Conservation (phyloP, 2,888 invertebrate genomes). For the Sthenelais limicola region DNA sequence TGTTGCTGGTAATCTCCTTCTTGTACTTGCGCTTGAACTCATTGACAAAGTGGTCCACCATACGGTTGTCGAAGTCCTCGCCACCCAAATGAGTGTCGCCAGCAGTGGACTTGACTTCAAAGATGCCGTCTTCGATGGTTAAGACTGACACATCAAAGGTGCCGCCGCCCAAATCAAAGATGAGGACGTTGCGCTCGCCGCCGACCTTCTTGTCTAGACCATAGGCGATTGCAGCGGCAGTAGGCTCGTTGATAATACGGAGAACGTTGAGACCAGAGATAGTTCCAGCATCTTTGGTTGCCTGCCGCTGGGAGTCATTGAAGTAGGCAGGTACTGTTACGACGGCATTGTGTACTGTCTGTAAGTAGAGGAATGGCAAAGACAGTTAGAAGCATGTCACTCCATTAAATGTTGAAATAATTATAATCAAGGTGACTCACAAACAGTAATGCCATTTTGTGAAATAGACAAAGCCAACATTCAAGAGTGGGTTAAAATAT, state of each 20-base stretch:
- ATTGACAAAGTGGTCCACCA: constrained; percentile 71
- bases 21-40: constrained; percentile 73
- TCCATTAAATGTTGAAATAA: too few relatives aligned
- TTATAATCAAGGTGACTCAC: too few relatives aligned
- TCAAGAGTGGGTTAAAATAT: too few relatives aligned
- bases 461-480: too few relatives aligned
- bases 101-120: constrained; percentile 95
- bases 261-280: constrained; percentile 89
- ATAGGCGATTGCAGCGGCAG: constrained; percentile 76
- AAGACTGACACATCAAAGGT: constrained; percentile 96
- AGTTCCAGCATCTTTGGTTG: constrained; percentile 91
- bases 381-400: too few relatives aligned
- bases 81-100: constrained; percentile 96
- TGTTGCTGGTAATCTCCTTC: constrained; percentile 78
- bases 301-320: too few relatives aligned
- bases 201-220: constrained; percentile 75
- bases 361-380: too few relatives aligned
- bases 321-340: too few relatives aligned
- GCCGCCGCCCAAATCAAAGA: too few relatives aligned
- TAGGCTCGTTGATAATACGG: constrained; percentile 86
- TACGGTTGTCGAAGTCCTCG: too few relatives aligned
- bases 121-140: constrained; percentile 93
- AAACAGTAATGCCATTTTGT: too few relatives aligned
- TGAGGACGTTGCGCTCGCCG: constrained; percentile 76
- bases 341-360: constrained; percentile 71